A percentile compares a stretch with the other conserved stretches of the same genome.
Evolutionary conservation across 2,888 invertebrate species (phyloP).

Genomic region (Lottia scabra): DNA sequence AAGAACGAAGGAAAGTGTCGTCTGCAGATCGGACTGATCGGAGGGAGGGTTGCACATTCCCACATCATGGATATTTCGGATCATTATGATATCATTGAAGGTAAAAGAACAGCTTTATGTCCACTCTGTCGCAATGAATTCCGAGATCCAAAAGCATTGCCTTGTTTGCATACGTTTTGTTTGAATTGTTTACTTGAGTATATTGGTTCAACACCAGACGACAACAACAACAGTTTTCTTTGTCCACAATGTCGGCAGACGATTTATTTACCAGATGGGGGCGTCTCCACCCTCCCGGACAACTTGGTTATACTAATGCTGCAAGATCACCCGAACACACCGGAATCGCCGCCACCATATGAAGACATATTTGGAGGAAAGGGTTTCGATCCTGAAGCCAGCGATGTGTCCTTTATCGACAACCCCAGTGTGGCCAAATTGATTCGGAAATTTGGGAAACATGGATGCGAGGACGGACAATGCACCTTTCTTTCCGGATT

Average conservation of each 20-base stretch:
- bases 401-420: constrained; percentile 22
- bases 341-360: constrained; percentile 6
- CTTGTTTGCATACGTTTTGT: not conserved
- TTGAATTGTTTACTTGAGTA: not conserved
- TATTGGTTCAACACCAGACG: not conserved
- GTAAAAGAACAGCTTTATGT: not conserved
- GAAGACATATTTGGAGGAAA: constrained; percentile 16
- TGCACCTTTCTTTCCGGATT: constrained; percentile 42
- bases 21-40: no score
- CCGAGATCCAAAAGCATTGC: not conserved
- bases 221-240: constrained; percentile 32
- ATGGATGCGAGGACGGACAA: constrained; percentile 36
- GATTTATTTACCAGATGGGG: constrained; percentile 40
- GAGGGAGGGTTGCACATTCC: no score
- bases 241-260: constrained; percentile 54
- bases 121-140: not conserved
- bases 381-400: constrained; percentile 13
- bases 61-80: no score
- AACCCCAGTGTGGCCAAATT: constrained; percentile 15
- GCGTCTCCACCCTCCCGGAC: constrained; percentile 47
- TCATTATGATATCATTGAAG: no score
- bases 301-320: constrained; percentile 19
- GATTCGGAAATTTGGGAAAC: constrained; percentile 37
- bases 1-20: no score
- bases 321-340: not conserved